These are phyloP conservation scores for Agelastica alni DNA, from an alignment of 2,888 invertebrate genomes.

Conservation along the genomic window DNA sequence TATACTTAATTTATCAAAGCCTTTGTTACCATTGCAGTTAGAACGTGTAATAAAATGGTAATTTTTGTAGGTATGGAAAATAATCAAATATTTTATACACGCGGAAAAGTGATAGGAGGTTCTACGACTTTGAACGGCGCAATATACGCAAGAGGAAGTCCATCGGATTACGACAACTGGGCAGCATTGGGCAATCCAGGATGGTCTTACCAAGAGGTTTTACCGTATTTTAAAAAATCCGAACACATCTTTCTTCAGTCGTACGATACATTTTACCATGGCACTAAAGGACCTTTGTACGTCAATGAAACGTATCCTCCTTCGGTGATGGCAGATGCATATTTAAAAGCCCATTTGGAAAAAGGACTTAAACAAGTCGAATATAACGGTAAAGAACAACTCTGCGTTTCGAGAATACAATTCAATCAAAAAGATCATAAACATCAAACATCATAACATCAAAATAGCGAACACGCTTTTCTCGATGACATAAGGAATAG, in stretches of 20 bases:
- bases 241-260: constrained; percentile 47
- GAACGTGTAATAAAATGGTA: no score
- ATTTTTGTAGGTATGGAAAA: constrained; percentile 41
- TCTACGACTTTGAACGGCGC: constrained; percentile 77
- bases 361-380: constrained; percentile 20
- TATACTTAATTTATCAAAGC: no score
- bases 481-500: constrained; percentile 18
- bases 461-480: constrained; percentile 15
- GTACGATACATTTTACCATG: constrained; percentile 24
- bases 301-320: constrained; percentile 16
- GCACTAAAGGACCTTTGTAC: constrained; percentile 61
- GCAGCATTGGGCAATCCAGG: constrained; percentile 60
- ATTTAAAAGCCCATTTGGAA: constrained; percentile 58
- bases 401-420: constrained; percentile 22
- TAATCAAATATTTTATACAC: constrained; percentile 50
- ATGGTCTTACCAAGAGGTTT: constrained; percentile 58
- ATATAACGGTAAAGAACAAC: constrained; percentile 17
- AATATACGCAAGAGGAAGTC: constrained; percentile 71
- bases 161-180: constrained; percentile 69
- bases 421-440: constrained; percentile 21
- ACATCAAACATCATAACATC: constrained; percentile 12
- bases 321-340: not conserved
- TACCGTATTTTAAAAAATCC: constrained; percentile 54
- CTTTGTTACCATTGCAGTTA: no score
- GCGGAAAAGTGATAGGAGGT: constrained; percentile 79